Evolutionary conservation across 2,113 vertebrate genomes (phyloP), one percentile per base, ranked within the genome.

Genomic region (Gallinago media): DNA sequence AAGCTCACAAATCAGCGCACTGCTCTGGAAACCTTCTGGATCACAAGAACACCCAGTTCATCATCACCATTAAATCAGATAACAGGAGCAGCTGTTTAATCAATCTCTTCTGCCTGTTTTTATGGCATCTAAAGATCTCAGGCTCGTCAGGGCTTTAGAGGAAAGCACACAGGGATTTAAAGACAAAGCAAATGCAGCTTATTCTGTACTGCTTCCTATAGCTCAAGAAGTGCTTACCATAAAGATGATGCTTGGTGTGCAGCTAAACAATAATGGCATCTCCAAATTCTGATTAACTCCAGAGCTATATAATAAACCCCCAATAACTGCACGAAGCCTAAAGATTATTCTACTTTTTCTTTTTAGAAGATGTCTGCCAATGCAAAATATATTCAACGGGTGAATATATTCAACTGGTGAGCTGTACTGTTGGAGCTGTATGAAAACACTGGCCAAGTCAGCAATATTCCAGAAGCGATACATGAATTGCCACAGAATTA

Each of bases 21-120:
- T 87, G 75, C 88, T 96, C 61, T 89, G 84, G 84, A 92, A 96
- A 78, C 52, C 77, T 91, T 78, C 91, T 87, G 86, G 49, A 89
- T 65, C 77, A 70, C 36, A 61, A 75, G 89, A 96, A 87, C 94
- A 85, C 61, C 89, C 56, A 82, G 92, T 95, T 88, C 78, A 72
- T 22, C 3, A 3, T 27, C 77, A 89, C 50, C 73, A 91, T 76
- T 68, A 91, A 85, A 94, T 91, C 79, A 83, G 72, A 52, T 47
- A 94, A 85, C 13, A 8, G 62, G 25, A 89, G 31, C 89, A 93
- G 93, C 55, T 89, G 71, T 54, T 93, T 80, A 82, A 88, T 88
- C 78, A 47, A 81, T 88, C 49, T 68, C 74, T 95, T 40, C 54
- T 73, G 54, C 56, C 36, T 92, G 74, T 85, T 89, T 70, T 66